A percentile compares a stretch with the other conserved stretches of the same genome.
Conservation (phyloP, 2,797 vertebrate species). For the Kryptopterus vitreolus region DNA sequence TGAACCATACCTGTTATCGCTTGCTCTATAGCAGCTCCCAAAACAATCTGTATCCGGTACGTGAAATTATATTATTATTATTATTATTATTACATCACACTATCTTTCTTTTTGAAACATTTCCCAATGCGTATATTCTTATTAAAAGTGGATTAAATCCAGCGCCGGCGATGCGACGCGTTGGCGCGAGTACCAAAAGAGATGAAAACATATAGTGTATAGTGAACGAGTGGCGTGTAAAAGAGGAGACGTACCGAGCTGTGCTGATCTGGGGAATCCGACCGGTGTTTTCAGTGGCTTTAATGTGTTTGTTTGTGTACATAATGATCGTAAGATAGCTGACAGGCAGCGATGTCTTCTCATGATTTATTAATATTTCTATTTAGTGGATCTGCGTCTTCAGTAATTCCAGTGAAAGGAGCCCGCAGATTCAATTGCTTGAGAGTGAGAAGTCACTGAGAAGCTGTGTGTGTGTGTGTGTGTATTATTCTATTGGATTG, state of each 20-base stretch:
- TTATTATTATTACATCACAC: no score
- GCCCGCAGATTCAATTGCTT: not conserved
- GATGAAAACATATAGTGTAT: not conserved
- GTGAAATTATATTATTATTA: no score
- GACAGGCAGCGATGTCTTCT: conserved; percentile 44
- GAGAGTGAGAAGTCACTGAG: not conserved
- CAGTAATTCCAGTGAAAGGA: conserved; percentile 21
- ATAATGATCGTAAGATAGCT: conserved; percentile 33
- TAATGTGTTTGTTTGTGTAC: conserved; percentile 11
- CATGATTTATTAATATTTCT: conserved; percentile 46
- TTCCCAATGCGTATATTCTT: not conserved
- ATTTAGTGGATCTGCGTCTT: conserved; percentile 18
- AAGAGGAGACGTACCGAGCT: not conserved
- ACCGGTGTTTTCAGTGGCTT: not conserved
- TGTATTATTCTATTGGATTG: not conserved
- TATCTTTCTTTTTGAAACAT: not conserved
- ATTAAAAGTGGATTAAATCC: not conserved
- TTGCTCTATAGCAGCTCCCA: no score
- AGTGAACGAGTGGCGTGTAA: no score
- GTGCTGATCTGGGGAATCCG: no score
- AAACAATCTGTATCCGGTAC: no score
- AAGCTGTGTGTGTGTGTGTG: not conserved
- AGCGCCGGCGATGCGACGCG: no score
- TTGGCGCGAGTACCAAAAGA: not conserved
- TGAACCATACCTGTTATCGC: no score